These are phyloP conservation scores for Stichopus horrens DNA, from an alignment of 53 echinoderm and acorn worm genomes.

Conservation along the genomic window DNA sequence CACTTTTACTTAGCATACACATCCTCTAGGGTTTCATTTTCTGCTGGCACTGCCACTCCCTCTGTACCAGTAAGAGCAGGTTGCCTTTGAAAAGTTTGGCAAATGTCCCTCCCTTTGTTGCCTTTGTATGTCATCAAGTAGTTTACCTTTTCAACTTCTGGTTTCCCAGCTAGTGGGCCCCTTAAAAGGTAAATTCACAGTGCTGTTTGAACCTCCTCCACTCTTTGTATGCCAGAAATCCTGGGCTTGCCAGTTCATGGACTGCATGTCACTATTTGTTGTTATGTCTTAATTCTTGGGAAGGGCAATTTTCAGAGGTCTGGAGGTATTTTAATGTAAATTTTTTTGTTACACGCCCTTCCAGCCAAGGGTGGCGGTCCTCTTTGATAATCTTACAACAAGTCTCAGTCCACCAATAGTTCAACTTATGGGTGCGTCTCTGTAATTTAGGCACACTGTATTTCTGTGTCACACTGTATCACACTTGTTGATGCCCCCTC, in stretches of 20 bases:
- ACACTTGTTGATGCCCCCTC: too few relatives aligned
- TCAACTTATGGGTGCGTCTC: too few relatives aligned
- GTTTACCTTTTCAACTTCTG: conserved; percentile 63
- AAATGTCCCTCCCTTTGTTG: conserved; percentile 67
- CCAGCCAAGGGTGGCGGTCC: too few relatives aligned
- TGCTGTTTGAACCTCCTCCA: conserved; percentile 59
- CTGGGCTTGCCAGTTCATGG: not conserved
- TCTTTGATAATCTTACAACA: too few relatives aligned
- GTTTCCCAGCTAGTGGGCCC: conserved; percentile 65
- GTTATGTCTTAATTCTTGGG: too few relatives aligned
- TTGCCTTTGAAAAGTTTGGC: conserved; percentile 58
- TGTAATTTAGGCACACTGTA: too few relatives aligned
- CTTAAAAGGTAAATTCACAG: conserved; percentile 53
- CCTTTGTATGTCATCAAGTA: conserved; percentile 74
- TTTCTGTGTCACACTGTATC: too few relatives aligned
- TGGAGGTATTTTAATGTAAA: too few relatives aligned
- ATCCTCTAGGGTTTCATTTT: conserved; percentile 63
- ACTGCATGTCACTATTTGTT: not conserved
- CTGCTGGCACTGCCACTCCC: conserved; percentile 19
- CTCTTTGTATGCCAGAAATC: not conserved
- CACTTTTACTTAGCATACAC: conserved; percentile 58
- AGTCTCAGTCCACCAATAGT: too few relatives aligned
- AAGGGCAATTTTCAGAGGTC: too few relatives aligned
- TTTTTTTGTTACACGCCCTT: too few relatives aligned
- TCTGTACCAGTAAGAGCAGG: not conserved